Base-by-base conservation (phyloP, 2,113 vertebrate genomes). In the Periophthalmus modestus region DNA sequence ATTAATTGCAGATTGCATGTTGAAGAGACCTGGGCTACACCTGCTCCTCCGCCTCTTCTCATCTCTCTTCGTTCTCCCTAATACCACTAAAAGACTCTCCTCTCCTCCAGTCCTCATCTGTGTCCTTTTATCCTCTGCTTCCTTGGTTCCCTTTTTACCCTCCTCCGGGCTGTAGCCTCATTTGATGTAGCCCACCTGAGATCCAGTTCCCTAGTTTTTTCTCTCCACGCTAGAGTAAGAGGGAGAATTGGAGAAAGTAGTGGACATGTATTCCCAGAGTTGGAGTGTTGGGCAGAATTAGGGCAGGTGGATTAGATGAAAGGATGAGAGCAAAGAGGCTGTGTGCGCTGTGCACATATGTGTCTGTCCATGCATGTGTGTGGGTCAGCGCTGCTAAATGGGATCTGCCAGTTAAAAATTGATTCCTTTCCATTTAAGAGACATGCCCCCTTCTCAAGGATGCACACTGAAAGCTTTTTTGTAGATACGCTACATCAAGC, bases 191-290 rank as follows among this genome's bases (percentile, higher is more conserved):
- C 74, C 39, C 61, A 71, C 74, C 70, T 76, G 33, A 59, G 75
- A 66, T 80, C 81, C 58, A 69, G 57, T 39, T 48, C 57, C 70
- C 47, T 1, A 54, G 13, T 54, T 58, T 69, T n/a, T 72, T 36
- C 36, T 70, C 43, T 54, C 39, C 7, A 16, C 7, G 55, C 21
- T 28, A 74, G 75, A 68, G 73, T 28, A 65, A 62, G 62, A 75
- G 19, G 15, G 15, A 73, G 54, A 54, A 77, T 68, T 73, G 76
- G 68, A 80, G 61, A 66, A 36, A 80, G 65, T 70, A 59, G 57
- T 78, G 66, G 75, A 63, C 69, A 72, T 75, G 71, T 79, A 84
- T 81, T 77, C 69, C 75, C 79, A 69, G 55, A 36, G 68, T 84
- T 72, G 70, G 55, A 74, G 54, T 68, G 68, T 75, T 63, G 78